Evolutionary conservation across 2,888 invertebrate genomes (phyloP), one percentile per base, ranked within the genome.

Genomic region (Cyaniris semiargus): DNA sequence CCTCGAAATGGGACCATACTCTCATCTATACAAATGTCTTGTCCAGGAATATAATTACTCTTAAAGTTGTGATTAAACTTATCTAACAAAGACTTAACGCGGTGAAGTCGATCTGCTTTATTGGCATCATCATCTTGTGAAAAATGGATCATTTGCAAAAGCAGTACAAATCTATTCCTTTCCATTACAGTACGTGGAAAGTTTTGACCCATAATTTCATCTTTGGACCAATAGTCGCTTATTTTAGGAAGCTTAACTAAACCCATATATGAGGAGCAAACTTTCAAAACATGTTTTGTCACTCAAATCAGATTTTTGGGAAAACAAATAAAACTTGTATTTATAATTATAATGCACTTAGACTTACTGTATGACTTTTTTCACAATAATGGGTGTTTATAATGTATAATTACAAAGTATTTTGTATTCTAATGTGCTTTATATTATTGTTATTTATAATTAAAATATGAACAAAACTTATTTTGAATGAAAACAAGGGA

Each of bases 71-170:
- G 80, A 80, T 85, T 86, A 78, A 85, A 74, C 21, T 78, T 79
- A 70, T 86, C 79, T 70, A 85, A 77, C 34, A 83, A 77, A 21
- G 80, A 18, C 72, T 76, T 34, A 78, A 84, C 78, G 70, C 82
- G 80, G 78, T 82, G 82, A 56, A 85, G 79, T 56, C 85, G 80
- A 76, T 85, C 82, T 15, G 81, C 79, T 76, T 81, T 82, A 76
- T 84, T 80, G 66, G 76, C 79, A 66, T 85, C 82, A 75, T 85
- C 83, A 76, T 84, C 78, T 71, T 84, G 76, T 21, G 83, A 83
- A 80, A 87, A 86, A 81, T 86, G 85, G 31, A 85, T 13, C 81
- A 84, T 83, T 82, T 81, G 83, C 76, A 86, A 79, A 6, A 86
- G 79, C 76, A 85, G 77, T 76, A 85, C 84, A 78, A 86, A 85